phyloP scores from a whole-genome alignment of 1,140 invertebrate genomes.

The Drosophila ambigua region DNA sequence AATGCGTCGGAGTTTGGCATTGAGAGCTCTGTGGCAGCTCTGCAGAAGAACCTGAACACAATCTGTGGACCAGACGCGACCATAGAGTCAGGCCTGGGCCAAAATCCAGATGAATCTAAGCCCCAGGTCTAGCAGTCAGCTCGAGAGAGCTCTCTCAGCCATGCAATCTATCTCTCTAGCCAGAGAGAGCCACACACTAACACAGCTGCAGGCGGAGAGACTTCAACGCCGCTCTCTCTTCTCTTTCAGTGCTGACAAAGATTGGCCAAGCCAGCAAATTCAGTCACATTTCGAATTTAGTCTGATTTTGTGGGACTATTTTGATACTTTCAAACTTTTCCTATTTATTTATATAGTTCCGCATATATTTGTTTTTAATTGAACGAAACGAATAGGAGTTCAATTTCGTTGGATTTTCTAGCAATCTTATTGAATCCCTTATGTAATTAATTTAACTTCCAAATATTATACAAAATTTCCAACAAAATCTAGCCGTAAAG shows the following conservation, averaged over 20 bases:
- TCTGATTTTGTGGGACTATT: too few relatives aligned
- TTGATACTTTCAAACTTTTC: too few relatives aligned
- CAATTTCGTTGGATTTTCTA: neutral
- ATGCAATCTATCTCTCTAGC: constrained; percentile 19
- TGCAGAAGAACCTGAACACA: constrained; percentile 53
- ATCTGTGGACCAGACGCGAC: constrained; percentile 20
- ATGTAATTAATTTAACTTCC: neutral
- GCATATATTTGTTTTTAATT: too few relatives aligned
- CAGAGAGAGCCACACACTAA: neutral
- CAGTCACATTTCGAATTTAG: neutral
- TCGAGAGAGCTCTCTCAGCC: constrained; percentile 9
- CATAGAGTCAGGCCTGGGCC: constrained; percentile 8
- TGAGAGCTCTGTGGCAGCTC: constrained; percentile 35
- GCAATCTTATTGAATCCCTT: neutral
- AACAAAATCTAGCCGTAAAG: constrained; percentile 16
- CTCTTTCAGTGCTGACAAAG: too few relatives aligned
- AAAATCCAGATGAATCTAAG: constrained; percentile 45
- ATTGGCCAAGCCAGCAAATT: too few relatives aligned
- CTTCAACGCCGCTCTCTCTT: too few relatives aligned
- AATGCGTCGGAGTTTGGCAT: constrained; percentile 75
- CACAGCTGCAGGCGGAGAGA: too few relatives aligned
- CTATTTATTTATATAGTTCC: too few relatives aligned
- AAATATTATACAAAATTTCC: neutral
- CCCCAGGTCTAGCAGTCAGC: constrained; percentile 36
- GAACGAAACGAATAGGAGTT: too few relatives aligned